Evolutionary conservation across 1,140 invertebrate genomes (phyloP).

Genomic region (Diorhabda elongata): DNA sequence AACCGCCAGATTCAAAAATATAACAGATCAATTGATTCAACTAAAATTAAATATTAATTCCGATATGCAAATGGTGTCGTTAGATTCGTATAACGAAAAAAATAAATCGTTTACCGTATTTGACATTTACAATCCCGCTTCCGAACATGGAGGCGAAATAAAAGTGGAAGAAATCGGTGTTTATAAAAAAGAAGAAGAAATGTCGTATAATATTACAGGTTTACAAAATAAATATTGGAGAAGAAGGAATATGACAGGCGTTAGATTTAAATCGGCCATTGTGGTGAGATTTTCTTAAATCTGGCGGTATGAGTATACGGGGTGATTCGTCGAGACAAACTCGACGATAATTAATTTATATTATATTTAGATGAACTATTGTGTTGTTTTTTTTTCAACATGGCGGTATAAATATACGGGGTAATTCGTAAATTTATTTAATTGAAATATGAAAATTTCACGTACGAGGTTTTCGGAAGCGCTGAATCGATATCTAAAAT

Average conservation of each 20-base stretch:
- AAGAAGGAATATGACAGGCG: conserved; percentile 24
- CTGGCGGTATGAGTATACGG: too few species aligned
- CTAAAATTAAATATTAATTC: conserved; percentile 22
- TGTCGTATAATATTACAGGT: conserved; percentile 10
- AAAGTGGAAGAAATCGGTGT: conserved; percentile 14
- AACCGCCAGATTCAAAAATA: background rate
- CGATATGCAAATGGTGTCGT: conserved; percentile 18
- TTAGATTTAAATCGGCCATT: conserved; percentile 20
- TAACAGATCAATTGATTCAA: conserved; percentile 8
- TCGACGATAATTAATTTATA: background rate
- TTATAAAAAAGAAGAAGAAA: conserved; percentile 5
- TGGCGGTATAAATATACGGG: too few species aligned
- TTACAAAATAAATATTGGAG: conserved; percentile 18
- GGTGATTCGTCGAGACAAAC: too few species aligned
- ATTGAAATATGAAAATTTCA: too few species aligned
- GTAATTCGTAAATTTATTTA: too few species aligned
- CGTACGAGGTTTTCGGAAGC: too few species aligned
- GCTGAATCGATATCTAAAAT: too few species aligned
- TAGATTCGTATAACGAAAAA: background rate
- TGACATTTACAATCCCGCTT: conserved; percentile 27
- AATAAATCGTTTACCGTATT: conserved; percentile 9
- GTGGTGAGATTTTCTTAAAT: conserved; percentile 17
- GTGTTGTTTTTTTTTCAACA: too few species aligned
- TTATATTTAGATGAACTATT: too few species aligned
- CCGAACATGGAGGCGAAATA: conserved; percentile 19